phyloP scores from a whole-genome alignment of 2,797 vertebrate genomes.

The Strix occidentalis region DNA sequence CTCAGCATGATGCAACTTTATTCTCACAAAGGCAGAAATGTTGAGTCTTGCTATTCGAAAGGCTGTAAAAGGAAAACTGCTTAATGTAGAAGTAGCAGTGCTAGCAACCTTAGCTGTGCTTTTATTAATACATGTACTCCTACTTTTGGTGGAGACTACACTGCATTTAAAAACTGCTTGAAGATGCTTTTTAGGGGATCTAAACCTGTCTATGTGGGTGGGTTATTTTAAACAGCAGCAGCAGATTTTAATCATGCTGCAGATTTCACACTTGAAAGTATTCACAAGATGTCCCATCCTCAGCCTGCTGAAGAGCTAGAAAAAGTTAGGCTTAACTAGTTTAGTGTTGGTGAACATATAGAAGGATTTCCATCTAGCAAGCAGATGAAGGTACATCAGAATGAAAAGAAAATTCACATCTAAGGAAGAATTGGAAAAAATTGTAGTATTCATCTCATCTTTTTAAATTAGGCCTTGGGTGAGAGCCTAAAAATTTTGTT shows the following conservation, averaged over 20 bases:
- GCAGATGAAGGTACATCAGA: neutral
- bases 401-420: conserved; percentile 17
- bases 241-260: conserved; percentile 61
- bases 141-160: conserved; percentile 14
- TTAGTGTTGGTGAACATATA: neutral
- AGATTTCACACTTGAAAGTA: conserved; percentile 61
- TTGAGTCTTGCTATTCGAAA: conserved; percentile 11
- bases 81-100: conserved; percentile 31
- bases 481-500: neutral
- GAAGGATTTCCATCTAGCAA: conserved; percentile 19
- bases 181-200: conserved; percentile 31
- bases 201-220: conserved; percentile 8
- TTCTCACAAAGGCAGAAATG: conserved; percentile 19
- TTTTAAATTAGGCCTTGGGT: neutral
- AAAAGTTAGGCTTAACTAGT: conserved; percentile 43
- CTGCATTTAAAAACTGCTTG: conserved; percentile 64
- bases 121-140: conserved; percentile 45
- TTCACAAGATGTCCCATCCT: conserved; percentile 42
- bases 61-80: conserved; percentile 52
- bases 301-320: conserved; percentile 44
- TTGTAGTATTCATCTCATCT: neutral
- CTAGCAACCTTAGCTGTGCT: conserved; percentile 38
- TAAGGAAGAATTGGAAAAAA: neutral
- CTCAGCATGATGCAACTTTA: neutral
- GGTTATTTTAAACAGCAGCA: neutral